Conservation (phyloP, 1,140 invertebrate species). For the Panagrolaimus sp. region DNA sequence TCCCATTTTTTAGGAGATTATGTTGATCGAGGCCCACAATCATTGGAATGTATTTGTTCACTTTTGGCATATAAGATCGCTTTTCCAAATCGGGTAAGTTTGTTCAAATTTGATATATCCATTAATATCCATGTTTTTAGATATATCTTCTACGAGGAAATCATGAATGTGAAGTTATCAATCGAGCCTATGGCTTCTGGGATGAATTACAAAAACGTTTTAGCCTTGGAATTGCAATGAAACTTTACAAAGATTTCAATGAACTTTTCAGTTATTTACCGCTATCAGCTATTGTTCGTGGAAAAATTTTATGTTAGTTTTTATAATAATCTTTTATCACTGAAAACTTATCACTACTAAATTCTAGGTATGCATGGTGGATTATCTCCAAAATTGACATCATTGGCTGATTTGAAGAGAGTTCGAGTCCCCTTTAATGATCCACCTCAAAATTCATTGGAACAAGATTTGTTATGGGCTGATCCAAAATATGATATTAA, state of each 20-base stretch:
- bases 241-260: conserved; percentile 65
- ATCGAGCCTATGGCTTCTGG: conserved; percentile 58
- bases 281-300: conserved; percentile 75
- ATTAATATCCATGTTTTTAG: neutral
- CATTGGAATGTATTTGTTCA: conserved; percentile 66
- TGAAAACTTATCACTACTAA: no score
- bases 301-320: conserved; percentile 58
- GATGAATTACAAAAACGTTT: conserved; percentile 65
- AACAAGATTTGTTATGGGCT: conserved; percentile 63
- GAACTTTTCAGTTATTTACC: conserved; percentile 60
- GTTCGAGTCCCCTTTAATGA: conserved; percentile 32
- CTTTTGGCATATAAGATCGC: conserved; percentile 64
- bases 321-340: no score
- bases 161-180: conserved; percentile 68
- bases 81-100: conserved; percentile 67
- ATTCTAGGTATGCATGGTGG: conserved; percentile 71
- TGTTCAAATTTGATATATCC: neutral
- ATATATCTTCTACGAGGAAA: conserved; percentile 67
- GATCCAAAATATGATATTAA: conserved; percentile 60
- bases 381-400: conserved; percentile 70
- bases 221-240: conserved; percentile 56
- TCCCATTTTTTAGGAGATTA: conserved; percentile 74
- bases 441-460: conserved; percentile 20
- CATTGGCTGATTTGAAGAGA: conserved; percentile 61
- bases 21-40: conserved; percentile 78